Evolutionary conservation across 2,888 invertebrate species (phyloP).

Genomic region (Apamea anceps): DNA sequence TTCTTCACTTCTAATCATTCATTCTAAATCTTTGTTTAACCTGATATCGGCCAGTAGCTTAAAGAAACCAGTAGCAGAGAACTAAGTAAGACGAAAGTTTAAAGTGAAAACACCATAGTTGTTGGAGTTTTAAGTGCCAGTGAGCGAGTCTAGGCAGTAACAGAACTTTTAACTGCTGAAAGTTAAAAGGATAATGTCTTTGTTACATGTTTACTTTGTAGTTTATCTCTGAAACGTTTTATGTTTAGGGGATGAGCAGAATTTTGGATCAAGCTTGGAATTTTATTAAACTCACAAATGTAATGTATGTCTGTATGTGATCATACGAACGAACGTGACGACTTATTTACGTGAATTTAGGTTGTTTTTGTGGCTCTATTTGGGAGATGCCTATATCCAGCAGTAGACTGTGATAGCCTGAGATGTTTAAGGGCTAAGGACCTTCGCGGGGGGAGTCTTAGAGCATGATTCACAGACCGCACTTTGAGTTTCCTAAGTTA

Average conservation of each 20-base stretch:
- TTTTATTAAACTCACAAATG: not conserved
- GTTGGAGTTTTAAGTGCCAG: slow-evolving; percentile 33
- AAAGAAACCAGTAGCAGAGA: not conserved
- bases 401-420: no score
- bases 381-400: no score
- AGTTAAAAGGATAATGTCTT: slow-evolving; percentile 41
- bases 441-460: no score
- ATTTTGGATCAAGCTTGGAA: not conserved
- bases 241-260: not conserved
- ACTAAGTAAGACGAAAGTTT: not conserved
- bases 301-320: no score
- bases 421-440: no score
- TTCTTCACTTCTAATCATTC: not conserved
- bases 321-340: no score
- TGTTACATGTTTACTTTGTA: slow-evolving; percentile 26
- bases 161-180: slow-evolving; percentile 30
- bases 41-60: rapidly evolving
- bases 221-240: slow-evolving; percentile 12
- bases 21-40: not conserved
- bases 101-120: slow-evolving; percentile 22
- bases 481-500: no score
- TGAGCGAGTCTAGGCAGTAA: slow-evolving; percentile 22
- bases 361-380: no score
- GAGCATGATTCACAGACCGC: no score
- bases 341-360: no score